These are phyloP conservation scores for Musca vetustissima DNA, from an alignment of 1,140 invertebrate species.

Conservation along the genomic window DNA sequence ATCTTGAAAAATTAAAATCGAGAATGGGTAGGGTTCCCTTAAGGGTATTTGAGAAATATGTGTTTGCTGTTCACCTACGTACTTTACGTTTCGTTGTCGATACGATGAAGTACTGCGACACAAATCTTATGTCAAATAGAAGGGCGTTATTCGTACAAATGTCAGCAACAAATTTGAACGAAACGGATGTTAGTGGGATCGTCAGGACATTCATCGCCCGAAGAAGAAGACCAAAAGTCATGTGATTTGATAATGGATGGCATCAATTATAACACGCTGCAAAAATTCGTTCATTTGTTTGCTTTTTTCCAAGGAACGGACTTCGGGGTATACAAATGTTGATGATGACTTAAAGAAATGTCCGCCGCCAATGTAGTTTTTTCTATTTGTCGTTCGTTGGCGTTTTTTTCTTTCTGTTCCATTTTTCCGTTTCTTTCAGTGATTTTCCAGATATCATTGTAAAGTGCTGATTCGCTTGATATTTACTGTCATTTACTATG, in stretches of 20 bases:
- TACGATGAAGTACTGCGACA: too few relatives aligned
- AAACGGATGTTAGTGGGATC: neutral
- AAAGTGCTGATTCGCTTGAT: conserved; percentile 15
- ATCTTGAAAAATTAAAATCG: too few relatives aligned
- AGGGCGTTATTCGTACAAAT: conserved; percentile 19
- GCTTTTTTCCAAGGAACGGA: too few relatives aligned
- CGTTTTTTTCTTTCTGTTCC: neutral
- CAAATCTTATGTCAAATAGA: too few relatives aligned
- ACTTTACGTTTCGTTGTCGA: too few relatives aligned
- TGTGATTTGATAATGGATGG: conserved; percentile 8
- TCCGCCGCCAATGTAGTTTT: neutral
- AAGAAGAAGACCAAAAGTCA: neutral
- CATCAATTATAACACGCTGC: conserved; percentile 21
- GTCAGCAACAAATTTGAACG: conserved; percentile 12
- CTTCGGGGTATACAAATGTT: neutral
- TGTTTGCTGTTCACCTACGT: too few relatives aligned
- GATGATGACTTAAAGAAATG: conserved; percentile 15
- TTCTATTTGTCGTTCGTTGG: conserved; percentile 1
- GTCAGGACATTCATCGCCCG: neutral
- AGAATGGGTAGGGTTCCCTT: too few relatives aligned
- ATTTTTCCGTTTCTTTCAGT: neutral
- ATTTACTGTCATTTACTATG: conserved; percentile 7
- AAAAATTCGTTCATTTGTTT: neutral
- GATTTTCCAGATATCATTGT: neutral
- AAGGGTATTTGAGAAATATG: too few relatives aligned